Conservation (phyloP, 2,888 invertebrate genomes). For the Linyphia triangularis region DNA sequence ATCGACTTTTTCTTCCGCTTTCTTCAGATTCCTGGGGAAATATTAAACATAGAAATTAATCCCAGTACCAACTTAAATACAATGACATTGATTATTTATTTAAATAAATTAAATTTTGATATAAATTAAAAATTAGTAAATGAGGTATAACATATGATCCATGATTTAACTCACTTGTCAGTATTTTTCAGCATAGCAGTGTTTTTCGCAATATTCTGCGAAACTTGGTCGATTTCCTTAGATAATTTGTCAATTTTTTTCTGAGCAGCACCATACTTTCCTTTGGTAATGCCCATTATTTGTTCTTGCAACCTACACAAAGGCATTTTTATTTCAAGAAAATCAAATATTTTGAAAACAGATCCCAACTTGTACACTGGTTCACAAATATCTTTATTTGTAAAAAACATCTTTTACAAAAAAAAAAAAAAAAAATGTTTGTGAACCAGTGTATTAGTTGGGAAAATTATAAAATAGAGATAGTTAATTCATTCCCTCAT, state of each 20-base stretch:
- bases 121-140: too few species aligned
- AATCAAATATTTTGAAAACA: too few species aligned
- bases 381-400: too few species aligned
- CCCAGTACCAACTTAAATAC: not conserved
- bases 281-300: slow-evolving; percentile 60
- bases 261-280: slow-evolving; percentile 60
- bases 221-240: slow-evolving; percentile 29
- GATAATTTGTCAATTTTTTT: slow-evolving; percentile 53
- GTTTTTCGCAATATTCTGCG: slow-evolving; percentile 50
- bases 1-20: slow-evolving; percentile 59
- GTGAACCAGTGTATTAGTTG: too few species aligned
- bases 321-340: not conserved
- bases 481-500: too few species aligned
- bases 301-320: slow-evolving; percentile 39
- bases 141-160: too few species aligned
- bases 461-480: too few species aligned
- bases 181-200: slow-evolving; percentile 35
- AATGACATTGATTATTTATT: too few species aligned
- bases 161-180: slow-evolving; percentile 51
- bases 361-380: too few species aligned
- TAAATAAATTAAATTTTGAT: too few species aligned
- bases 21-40: slow-evolving; percentile 46
- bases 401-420: too few species aligned
- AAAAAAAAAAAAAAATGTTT: too few species aligned
- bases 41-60: not conserved